A percentile compares a stretch with the other conserved stretches of the same genome.
phyloP scores from a whole-genome alignment of 2,797 vertebrate genomes.

The Sorex maritimensis region DNA sequence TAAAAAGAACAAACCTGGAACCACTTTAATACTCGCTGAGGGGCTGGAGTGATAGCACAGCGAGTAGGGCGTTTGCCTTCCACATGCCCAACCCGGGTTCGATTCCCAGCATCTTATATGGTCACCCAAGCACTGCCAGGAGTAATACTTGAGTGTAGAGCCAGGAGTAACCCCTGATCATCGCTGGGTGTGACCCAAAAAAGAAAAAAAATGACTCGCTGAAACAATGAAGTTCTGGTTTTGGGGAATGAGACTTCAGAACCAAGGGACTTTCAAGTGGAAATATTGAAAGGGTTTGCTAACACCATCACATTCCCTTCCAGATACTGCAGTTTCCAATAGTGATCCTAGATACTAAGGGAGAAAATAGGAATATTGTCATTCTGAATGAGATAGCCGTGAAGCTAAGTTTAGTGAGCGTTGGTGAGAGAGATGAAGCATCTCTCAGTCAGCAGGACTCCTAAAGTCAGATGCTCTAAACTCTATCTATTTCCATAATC shows the following conservation, averaged over 20 bases:
- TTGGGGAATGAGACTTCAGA: background rate
- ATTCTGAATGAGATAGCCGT: conserved; percentile 41
- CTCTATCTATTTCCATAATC: conserved; percentile 28
- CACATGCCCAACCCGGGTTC: too few relatives aligned
- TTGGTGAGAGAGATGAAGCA: background rate
- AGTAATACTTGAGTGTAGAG: too few relatives aligned
- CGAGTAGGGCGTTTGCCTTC: too few relatives aligned
- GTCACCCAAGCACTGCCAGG: too few relatives aligned
- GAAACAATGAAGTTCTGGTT: background rate
- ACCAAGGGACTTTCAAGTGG: conserved; percentile 46
- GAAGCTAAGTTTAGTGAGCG: background rate
- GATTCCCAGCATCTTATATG: too few relatives aligned
- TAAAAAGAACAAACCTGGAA: background rate
- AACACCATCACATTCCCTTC: conserved; percentile 34
- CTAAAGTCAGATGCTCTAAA: background rate
- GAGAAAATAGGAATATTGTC: conserved; percentile 53
- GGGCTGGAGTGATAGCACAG: too few relatives aligned
- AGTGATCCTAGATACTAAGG: background rate
- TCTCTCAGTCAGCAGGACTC: background rate
- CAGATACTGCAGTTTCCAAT: background rate
- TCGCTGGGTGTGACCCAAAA: too few relatives aligned
- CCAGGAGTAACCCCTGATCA: too few relatives aligned
- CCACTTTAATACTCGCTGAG: background rate
- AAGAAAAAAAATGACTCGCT: background rate
- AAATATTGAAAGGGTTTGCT: conserved; percentile 44